Conservation (phyloP, 2,113 vertebrate genomes). For the Perognathus longimembris region DNA sequence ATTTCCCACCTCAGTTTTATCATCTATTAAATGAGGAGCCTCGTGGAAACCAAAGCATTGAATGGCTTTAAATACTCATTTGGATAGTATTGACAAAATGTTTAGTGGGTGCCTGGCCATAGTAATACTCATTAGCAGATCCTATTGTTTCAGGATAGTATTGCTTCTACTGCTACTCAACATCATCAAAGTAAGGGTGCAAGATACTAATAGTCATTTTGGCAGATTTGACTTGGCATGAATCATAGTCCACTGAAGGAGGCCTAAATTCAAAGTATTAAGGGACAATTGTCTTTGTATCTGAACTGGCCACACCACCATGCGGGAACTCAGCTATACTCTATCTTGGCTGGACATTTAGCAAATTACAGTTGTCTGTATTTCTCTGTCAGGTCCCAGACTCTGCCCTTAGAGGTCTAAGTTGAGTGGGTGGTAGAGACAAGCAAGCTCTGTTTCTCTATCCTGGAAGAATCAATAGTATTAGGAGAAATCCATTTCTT, state of each 20-base stretch:
- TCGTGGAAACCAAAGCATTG: neutral
- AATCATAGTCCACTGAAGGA: neutral
- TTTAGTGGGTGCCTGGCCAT: neutral
- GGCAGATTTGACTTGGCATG: neutral
- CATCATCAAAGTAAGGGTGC: neutral
- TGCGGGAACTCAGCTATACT: neutral
- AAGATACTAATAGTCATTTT: neutral
- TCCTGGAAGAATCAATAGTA: neutral
- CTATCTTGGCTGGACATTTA: neutral
- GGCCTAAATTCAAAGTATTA: neutral
- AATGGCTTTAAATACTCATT: neutral
- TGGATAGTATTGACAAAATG: neutral
- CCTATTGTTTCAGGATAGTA: neutral
- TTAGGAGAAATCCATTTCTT: neutral
- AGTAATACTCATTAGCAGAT: neutral
- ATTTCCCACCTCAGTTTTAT: neutral
- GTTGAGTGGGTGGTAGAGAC: neutral
- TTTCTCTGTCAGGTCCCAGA: neutral
- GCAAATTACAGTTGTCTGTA: neutral
- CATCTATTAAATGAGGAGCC: neutral
- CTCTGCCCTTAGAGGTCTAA: neutral
- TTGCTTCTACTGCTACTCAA: neutral
- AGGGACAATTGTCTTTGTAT: neutral
- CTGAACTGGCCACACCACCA: neutral
- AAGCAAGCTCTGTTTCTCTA: neutral